phyloP scores from a whole-genome alignment of 2,888 invertebrate species.

The Philhelius pedissequus region DNA sequence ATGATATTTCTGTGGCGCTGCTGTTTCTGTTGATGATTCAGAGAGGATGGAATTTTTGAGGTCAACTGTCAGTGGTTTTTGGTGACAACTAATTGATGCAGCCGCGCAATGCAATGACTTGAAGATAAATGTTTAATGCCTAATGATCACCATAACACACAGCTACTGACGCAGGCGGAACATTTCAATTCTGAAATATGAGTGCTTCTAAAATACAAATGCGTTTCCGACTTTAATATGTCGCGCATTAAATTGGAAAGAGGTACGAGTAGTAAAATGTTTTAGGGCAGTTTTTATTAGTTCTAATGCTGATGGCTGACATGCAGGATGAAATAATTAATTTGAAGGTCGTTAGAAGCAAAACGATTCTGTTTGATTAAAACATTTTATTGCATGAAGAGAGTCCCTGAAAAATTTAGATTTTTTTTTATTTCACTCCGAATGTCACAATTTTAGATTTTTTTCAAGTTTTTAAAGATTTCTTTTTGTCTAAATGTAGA shows the following conservation, averaged over 20 bases:
- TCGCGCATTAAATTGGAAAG: slow-evolving; percentile 40
- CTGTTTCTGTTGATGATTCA: not conserved
- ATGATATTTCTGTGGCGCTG: slow-evolving; percentile 5
- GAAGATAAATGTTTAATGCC: not conserved
- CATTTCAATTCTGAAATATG: not conserved
- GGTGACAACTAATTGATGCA: slow-evolving; percentile 23
- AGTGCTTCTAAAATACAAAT: slow-evolving; percentile 11
- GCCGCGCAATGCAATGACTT: not conserved
- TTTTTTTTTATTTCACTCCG: no score
- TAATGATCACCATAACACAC: not conserved
- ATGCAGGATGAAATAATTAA: slow-evolving; percentile 20
- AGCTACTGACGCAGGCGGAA: not conserved
- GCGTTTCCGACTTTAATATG: slow-evolving; percentile 20
- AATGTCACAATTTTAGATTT: no score
- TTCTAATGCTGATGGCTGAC: slow-evolving; percentile 30
- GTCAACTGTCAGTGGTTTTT: slow-evolving; percentile 23
- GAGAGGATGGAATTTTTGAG: slow-evolving; percentile 17
- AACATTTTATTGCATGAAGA: no score
- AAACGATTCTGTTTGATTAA: not conserved
- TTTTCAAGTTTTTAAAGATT: no score
- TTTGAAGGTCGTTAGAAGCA: not conserved
- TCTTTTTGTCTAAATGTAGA: no score
- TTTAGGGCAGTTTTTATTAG: slow-evolving; percentile 53
- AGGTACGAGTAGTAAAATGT: slow-evolving; percentile 53
- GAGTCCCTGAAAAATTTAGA: no score